Base-by-base conservation (phyloP, 2,113 vertebrate species). In the Xenus cinereus region DNA sequence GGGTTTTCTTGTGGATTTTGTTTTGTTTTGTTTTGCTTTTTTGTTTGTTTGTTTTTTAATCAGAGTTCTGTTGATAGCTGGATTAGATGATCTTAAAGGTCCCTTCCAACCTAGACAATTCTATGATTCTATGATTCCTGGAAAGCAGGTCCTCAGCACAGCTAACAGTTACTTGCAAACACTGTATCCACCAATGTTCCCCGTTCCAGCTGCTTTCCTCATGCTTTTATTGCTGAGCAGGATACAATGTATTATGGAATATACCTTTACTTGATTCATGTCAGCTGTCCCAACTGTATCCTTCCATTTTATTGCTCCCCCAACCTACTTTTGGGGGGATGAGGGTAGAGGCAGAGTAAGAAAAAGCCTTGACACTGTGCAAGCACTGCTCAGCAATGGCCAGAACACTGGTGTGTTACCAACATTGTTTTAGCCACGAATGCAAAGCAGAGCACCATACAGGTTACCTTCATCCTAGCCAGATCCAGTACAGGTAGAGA, bases 311-410 rank as follows among this genome's bases (percentile, higher is more conserved):
- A 66, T 59, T 72, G 9, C 7, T 73, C 11, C 48, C 0, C 2
- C 12, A 14, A 7, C 3, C 21, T 46, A 4, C 8, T 59, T 78
- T 12, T 16, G 6, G 5, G 10, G 20, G 7, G 0, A 20, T 45
- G 12, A 2, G 10, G 9, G 3, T 28, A 77, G 22, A 12, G 9
- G 2, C 12, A 74, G 32, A 54, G 15, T 10, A 11, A 85, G n/a
- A 39, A 85, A 91, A 56, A 20, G 4, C 5, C 15, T 51, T 56
- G 39, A n/a, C 22, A 27, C 14, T 51, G 23, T n/a, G 17, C 27
- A 54, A 78, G 9, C 4, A 41, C 19, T 41, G 18, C 32, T 66
- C 39, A 71, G 12, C 19, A 75, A 1, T 9, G 8, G 23, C 10
- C 23, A 74, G 68, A 74, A 64, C 9, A 10, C 9, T 50, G 7